Base-by-base conservation (phyloP, 2,888 invertebrate genomes). In the Drosophila neotestacea region DNA sequence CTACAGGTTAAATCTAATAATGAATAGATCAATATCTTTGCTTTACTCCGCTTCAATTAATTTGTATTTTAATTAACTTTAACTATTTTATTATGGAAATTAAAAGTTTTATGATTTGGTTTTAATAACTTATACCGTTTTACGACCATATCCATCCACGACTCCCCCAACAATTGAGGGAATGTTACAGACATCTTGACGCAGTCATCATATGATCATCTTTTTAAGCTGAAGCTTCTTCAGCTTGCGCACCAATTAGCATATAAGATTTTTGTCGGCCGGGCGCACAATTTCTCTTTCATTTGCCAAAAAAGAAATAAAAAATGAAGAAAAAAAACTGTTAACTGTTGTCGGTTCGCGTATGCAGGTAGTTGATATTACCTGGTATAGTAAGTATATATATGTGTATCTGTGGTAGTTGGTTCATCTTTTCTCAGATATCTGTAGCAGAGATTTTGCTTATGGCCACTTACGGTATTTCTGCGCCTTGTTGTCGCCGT, bases 391-490 rank as follows among this genome's bases (percentile, higher is more conserved):
- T 16, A 22, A 7, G 28, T 16, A 22, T 38, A 46, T 28, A 41
- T 44, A 59, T 55, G 36, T 30, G n/a, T 22, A 50, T 22, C 44
- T 54, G 38, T 60, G 55, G 50, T 55, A 47, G 59, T 61, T 62
- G 13, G 50, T 51, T 62, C 56, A 70, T 84, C 72, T 71, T 70
- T 74, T 70, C 61, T 64, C 69, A 47, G 27, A 64, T 70, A 77
- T 88, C 81, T 85, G 70, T 70, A 85, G 73, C 86, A 83, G 42
- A 73, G 81, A 77, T 75, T 88, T 85, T 64, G 81, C 75, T 82
- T 70, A 77, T 75, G 86, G 78, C 81, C 82, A 73, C 81, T 88
- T 86, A 80, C 84, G 73, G 84, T 84, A 86, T 76, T 76, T 85
- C 76, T 66, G 72, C 81, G 84, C 75, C 82, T 82, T 69, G 79